phyloP scores from a whole-genome alignment of 2,797 vertebrate species.

The Spatula clypeata region DNA sequence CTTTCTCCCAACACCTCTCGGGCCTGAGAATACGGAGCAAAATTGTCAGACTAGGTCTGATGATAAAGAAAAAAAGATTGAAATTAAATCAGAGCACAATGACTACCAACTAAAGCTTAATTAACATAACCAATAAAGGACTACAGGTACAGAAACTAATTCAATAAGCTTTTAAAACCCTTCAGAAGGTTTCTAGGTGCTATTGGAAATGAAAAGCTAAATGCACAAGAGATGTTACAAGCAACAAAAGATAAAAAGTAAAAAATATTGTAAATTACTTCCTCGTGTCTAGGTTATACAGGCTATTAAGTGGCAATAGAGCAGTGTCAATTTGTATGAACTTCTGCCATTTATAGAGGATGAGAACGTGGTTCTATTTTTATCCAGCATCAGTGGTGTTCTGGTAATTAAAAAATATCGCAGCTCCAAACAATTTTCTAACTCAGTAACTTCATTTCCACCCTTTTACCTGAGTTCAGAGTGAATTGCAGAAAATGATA shows the following conservation, averaged over 20 bases:
- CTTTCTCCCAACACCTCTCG: not conserved
- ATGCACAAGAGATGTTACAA: not conserved
- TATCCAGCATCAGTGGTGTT: not conserved
- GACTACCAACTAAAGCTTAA: not conserved
- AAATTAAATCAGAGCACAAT: not conserved
- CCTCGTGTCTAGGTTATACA: not conserved
- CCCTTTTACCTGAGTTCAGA: not conserved
- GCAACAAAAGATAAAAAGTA: not conserved
- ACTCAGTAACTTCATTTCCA: slow-evolving; percentile 12
- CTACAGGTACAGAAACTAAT: not conserved
- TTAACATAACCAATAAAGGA: not conserved
- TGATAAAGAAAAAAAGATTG: not conserved
- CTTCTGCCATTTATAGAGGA: not conserved
- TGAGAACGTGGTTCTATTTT: slow-evolving; percentile 35
- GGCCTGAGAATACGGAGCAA: not conserved
- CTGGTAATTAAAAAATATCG: slow-evolving; percentile 32
- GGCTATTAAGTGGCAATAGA: not conserved
- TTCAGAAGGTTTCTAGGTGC: not conserved
- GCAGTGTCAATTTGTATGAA: not conserved
- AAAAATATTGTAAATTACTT: not conserved
- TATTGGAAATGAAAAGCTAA: not conserved
- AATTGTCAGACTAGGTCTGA: not conserved
- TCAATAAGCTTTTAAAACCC: not conserved
- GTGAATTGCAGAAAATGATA: not conserved
- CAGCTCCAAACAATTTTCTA: slow-evolving; percentile 18